Conservation (phyloP, 2,113 vertebrate genomes). For the Chelonoidis abingdonii region DNA sequence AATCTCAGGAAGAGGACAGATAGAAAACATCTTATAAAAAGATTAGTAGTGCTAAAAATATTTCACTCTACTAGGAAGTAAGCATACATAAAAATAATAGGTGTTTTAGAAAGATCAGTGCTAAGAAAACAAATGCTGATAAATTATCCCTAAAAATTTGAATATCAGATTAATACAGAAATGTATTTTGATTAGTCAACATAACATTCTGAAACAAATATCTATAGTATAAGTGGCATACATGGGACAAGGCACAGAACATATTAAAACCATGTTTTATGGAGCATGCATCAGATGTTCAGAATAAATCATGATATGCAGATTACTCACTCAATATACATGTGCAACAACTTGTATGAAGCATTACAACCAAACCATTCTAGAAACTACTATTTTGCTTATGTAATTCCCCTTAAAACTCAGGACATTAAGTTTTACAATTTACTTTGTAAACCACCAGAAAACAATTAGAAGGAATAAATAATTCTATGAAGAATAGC, state of each 20-base stretch:
- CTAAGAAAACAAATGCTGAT: background rate
- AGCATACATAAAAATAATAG: too few relatives aligned
- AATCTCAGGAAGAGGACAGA: background rate
- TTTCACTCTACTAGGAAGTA: background rate
- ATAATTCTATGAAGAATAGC: background rate
- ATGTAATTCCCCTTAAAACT: background rate
- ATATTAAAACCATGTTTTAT: background rate
- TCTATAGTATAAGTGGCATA: background rate
- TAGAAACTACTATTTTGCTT: background rate
- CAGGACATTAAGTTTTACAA: background rate
- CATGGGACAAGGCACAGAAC: background rate
- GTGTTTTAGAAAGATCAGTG: background rate
- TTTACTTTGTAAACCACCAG: background rate
- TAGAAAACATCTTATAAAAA: background rate
- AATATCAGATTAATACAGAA: background rate
- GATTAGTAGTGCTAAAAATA: background rate
- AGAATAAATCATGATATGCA: background rate
- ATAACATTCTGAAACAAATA: background rate
- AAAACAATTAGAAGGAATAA: background rate
- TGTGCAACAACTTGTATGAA: background rate
- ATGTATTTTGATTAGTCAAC: background rate
- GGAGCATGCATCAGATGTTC: background rate
- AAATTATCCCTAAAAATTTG: background rate
- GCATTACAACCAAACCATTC: background rate
- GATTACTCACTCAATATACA: background rate